Conservation (phyloP, 2,113 vertebrate genomes). For the Artemisiospiza belli region DNA sequence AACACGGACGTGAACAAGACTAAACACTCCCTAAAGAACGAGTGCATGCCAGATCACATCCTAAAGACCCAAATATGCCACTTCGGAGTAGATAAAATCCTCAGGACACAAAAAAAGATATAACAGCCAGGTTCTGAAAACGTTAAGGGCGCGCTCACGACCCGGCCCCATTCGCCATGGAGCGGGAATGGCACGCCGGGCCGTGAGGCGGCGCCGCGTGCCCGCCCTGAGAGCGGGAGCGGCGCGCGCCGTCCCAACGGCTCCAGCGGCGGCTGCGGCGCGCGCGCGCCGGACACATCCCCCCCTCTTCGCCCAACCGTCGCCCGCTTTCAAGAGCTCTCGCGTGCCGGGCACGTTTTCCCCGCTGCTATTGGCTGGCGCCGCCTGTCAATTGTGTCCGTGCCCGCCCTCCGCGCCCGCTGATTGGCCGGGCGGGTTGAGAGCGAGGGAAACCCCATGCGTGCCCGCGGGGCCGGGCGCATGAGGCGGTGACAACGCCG, state of each 20-base stretch:
- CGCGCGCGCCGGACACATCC: rapidly evolving
- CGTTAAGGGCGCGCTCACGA: rapidly evolving
- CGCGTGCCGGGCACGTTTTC: neutral
- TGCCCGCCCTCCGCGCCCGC: neutral
- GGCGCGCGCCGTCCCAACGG: rapidly evolving
- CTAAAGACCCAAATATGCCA: rapidly evolving
- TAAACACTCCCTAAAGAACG: rapidly evolving
- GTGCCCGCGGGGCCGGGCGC: rapidly evolving
- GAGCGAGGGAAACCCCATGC: conserved; percentile 10
- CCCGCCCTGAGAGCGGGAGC: neutral
- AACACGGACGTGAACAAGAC: rapidly evolving
- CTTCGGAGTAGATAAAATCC: rapidly evolving
- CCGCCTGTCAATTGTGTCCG: neutral
- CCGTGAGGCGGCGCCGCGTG: rapidly evolving
- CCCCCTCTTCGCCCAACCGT: rapidly evolving
- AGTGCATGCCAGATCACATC: rapidly evolving
- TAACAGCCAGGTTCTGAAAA: rapidly evolving
- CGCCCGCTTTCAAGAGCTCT: neutral
- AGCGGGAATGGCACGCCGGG: rapidly evolving
- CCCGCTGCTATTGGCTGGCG: neutral
- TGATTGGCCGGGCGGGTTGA: neutral
- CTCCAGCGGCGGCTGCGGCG: rapidly evolving
- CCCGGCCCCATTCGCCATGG: rapidly evolving
- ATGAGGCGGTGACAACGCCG: rapidly evolving
- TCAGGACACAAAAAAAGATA: rapidly evolving